phyloP scores from a whole-genome alignment of 2,797 vertebrate species.

The Poeciliopsis paucimaculata region DNA sequence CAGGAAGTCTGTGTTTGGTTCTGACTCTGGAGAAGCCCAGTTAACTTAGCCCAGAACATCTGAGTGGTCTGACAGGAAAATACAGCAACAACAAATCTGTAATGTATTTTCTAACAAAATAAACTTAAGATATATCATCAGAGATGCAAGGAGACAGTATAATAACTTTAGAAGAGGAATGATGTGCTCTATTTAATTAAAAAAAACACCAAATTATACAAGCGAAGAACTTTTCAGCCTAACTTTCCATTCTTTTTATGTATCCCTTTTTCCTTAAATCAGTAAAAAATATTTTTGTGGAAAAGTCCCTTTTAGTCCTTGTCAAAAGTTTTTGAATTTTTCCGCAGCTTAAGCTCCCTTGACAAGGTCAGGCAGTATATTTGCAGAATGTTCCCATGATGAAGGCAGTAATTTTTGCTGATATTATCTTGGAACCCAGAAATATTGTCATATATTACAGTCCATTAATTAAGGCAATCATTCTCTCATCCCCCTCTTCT shows the following conservation, averaged over 20 bases:
- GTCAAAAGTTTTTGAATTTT: slow-evolving; percentile 38
- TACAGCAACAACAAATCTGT: neutral
- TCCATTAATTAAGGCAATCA: slow-evolving; percentile 71
- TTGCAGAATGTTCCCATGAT: slow-evolving; percentile 57
- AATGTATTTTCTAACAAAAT: neutral
- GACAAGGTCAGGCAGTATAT: slow-evolving; percentile 69
- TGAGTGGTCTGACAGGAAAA: neutral
- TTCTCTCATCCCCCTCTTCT: slow-evolving; percentile 42
- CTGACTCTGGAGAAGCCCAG: neutral
- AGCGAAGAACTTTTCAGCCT: too few relatives aligned
- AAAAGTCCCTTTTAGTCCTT: slow-evolving; percentile 41
- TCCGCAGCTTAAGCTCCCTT: slow-evolving; percentile 40
- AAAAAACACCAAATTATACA: neutral
- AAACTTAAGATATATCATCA: neutral
- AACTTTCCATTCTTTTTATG: neutral
- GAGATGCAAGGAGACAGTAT: too few relatives aligned
- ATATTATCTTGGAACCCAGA: slow-evolving; percentile 73
- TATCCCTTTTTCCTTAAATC: slow-evolving; percentile 34
- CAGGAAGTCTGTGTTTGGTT: neutral
- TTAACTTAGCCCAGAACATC: neutral
- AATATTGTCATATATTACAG: slow-evolving; percentile 70
- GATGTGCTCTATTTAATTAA: neutral
- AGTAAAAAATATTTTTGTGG: slow-evolving; percentile 52
- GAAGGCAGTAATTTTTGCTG: slow-evolving; percentile 65
- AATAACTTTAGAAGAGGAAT: neutral